phyloP scores from a whole-genome alignment of 1,140 invertebrate species.

The Aphelinus certus region DNA sequence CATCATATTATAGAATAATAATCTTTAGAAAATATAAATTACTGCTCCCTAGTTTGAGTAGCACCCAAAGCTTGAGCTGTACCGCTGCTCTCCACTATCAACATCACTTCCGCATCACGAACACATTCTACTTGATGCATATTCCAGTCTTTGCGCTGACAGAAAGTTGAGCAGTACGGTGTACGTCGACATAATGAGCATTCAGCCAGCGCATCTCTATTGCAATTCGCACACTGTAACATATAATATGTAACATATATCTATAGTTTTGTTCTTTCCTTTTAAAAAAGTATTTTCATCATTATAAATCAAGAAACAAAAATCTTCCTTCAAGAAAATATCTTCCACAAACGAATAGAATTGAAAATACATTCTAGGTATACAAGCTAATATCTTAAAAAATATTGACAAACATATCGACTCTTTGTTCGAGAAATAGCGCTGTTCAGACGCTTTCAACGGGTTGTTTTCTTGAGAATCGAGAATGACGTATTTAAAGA shows the following conservation, averaged over 20 bases:
- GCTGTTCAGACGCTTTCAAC: no score
- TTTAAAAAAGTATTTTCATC: background rate
- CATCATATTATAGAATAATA: no score
- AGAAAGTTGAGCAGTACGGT: constrained; percentile 87
- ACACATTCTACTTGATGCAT: constrained; percentile 86
- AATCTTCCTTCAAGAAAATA: no score
- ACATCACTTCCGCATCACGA: constrained; percentile 68
- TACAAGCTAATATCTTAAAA: no score
- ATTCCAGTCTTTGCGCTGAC: constrained; percentile 87
- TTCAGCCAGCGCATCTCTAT: constrained; percentile 84
- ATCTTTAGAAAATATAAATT: no score
- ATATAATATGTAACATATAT: background rate
- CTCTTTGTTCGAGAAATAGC: no score
- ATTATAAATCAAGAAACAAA: no score
- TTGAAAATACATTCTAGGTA: no score
- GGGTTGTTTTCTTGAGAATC: no score
- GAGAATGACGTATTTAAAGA: no score
- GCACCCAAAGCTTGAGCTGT: constrained; percentile 53
- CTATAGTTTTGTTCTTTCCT: constrained; percentile 9
- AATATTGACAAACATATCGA: no score
- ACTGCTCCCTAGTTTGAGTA: constrained; percentile 39
- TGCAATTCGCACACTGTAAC: constrained; percentile 85
- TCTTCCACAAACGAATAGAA: no score
- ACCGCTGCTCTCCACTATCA: constrained; percentile 68
- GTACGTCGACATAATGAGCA: constrained; percentile 85